Base-by-base conservation (phyloP, 2,113 vertebrate genomes). In the Theristicus caerulescens region DNA sequence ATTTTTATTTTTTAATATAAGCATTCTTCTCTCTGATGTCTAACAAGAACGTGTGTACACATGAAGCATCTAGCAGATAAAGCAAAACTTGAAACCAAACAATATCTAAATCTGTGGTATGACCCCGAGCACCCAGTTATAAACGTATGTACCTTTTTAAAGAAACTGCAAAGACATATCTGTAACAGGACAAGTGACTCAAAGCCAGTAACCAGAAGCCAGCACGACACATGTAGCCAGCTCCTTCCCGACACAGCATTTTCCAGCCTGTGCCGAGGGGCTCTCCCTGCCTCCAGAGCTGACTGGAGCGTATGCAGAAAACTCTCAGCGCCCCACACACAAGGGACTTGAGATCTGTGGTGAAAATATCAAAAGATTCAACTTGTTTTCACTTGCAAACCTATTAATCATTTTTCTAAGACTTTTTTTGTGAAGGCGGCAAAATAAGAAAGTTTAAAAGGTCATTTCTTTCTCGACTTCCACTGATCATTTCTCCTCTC, bases 201-300 rank as follows among this genome's bases (percentile, higher is more conserved):
- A 27, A 58, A 87, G n/a, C n/a, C 46, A 64, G 17, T 16, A 59
- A 62, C 10, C 22, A 76, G 40, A 66, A 71, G 47, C 9, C 46
- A 57, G 13, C 10, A 17, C 2, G 2, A 87, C 24, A 70, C 64
- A 62, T 2, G 0, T 51, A 27, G 13, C 16, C 10, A 7, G 8
- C 54, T 88, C 36, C 38, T 38, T 42, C 49, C 20, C 5, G 2
- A 27, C 32, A 38, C 44, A 74, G 47, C 26, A 40, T 61, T 86
- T 83, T 55, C 51, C 46, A 65, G 31, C 24, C 22, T 3, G 2
- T 0, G 0, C 6, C 7, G 6, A 73, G 36, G 27, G 47, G 59
- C 46, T 66, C 27, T 49, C 27, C 5, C 24, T 29, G 40, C 52
- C 40, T 76, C 47, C 46, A 74, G 55, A 55, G 29, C 13, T 29